phyloP scores from a whole-genome alignment of 1,140 invertebrate genomes.

The Hesperophylax magnus region DNA sequence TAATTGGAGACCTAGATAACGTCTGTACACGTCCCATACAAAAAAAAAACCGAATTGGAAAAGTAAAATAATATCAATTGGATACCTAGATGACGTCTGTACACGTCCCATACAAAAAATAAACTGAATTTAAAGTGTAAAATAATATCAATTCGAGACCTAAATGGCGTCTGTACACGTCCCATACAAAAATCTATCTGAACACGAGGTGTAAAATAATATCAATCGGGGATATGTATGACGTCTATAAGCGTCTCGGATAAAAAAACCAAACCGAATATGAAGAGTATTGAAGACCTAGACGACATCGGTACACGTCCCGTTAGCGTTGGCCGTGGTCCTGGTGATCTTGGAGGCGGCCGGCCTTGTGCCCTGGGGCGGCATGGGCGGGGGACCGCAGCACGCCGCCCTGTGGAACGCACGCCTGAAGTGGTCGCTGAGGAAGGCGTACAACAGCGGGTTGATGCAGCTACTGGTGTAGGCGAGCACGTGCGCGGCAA shows the following conservation, averaged over 20 bases:
- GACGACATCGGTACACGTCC: conserved; percentile 53
- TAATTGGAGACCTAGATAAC: background rate
- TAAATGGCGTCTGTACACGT: conserved; percentile 52
- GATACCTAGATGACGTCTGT: background rate
- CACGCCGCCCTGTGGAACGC: conserved; percentile 79
- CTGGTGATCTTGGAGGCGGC: conserved; percentile 50
- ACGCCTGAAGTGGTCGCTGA: conserved; percentile 89
- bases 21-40: background rate
- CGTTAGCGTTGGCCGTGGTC: conserved; percentile 51
- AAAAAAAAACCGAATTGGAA: background rate
- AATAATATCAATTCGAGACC: background rate
- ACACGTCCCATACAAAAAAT: background rate
- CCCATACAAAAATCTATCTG: too few relatives aligned
- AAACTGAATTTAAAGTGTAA: background rate
- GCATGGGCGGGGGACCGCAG: conserved; percentile 49
- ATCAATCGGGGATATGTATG: too few relatives aligned
- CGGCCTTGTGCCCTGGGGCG: conserved; percentile 17
- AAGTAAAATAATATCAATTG: background rate
- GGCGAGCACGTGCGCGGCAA: conserved; percentile 90
- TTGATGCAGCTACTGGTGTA: conserved; percentile 97
- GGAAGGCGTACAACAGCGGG: conserved; percentile 94
- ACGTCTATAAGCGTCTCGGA: background rate
- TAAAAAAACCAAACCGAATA: background rate
- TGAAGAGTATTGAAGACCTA: background rate
- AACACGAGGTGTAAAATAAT: too few relatives aligned